Evolutionary conservation across 1,140 invertebrate species (phyloP), one percentile per base, ranked within the genome.

Genomic region (Daktulosphaira vitifoliae): DNA sequence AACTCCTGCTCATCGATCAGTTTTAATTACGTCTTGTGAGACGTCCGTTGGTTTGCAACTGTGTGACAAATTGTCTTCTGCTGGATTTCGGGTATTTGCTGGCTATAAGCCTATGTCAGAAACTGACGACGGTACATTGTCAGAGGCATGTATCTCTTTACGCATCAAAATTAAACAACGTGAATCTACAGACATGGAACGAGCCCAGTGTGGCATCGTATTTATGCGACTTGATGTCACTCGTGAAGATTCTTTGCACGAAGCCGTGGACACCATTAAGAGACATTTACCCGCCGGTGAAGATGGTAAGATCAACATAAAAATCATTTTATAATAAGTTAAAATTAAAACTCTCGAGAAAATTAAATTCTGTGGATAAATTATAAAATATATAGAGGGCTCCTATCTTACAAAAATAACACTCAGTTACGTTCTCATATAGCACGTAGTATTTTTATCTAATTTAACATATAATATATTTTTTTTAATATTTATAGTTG

Each of bases 241-340:
- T 1, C 78, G 87, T 22, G 87, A 90, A 75, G 88, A 90, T 72
- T 78, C 86, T 68, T 73, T 89, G 39, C 85, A 85, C 66, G 85
- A 87, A 74, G 85, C 87, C 6, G 84, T 88, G 15, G 82, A 86
- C 65, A 81, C 83, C 8, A 83, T 89, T 65, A 81, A 87, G 18
- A 82, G 86, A 38, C 86, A 89, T 77, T 75, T 89, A 66, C 88
- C 87, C 56, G 87, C 87, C 20, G 86, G 88, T 39, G 85, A 89
- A 76, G 86, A 88, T 71, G 85, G 85, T 84, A 76, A 78, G 70
- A n/a, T n/a, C 66, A 37, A 37, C 33, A 37, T 7, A 37, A 37
- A 37, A 37, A 7, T 5, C 13, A 37, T 13, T 5, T 37, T 37
- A 37, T 37, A 37, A 37, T 37, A n/a, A n/a, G n/a, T n/a, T n/a